phyloP scores from a whole-genome alignment of 2,888 invertebrate species.

The Nomada ferruginata region DNA sequence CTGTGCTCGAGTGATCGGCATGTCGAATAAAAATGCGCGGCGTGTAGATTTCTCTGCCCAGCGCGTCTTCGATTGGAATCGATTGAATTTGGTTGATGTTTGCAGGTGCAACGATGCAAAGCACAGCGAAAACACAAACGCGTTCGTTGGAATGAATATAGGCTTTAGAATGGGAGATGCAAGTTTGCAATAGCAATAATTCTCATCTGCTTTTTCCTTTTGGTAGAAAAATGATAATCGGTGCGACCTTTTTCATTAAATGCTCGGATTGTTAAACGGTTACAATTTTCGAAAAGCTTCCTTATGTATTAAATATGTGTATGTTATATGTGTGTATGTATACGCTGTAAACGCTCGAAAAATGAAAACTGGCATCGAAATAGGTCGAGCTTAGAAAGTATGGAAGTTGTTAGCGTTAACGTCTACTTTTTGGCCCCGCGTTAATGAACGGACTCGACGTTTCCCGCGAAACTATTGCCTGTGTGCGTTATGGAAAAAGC shows the following conservation, averaged over 20 bases:
- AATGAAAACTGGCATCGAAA: slow-evolving; percentile 48
- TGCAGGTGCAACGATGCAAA: slow-evolving; percentile 29
- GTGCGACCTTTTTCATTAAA: not conserved
- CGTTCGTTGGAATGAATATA: not conserved
- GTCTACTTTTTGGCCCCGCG: slow-evolving; percentile 54
- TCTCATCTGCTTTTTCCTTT: not conserved
- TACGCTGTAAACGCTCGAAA: slow-evolving; percentile 47
- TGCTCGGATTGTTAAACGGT: slow-evolving; percentile 17
- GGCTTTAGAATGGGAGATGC: not conserved
- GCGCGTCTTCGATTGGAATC: not conserved
- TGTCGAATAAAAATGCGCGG: slow-evolving; percentile 11
- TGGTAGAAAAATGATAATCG: slow-evolving; percentile 31
- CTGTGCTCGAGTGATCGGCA: not conserved
- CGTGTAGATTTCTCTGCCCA: not conserved
- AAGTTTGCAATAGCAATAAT: not conserved
- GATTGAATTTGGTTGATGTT: not conserved
- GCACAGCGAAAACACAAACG: slow-evolving; percentile 31
- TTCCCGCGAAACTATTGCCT: slow-evolving; percentile 33
- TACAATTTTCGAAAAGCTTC: slow-evolving; percentile 22
- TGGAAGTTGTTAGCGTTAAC: slow-evolving; percentile 30
- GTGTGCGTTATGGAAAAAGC: slow-evolving; percentile 7
- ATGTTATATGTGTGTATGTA: not conserved
- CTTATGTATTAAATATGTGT: slow-evolving; percentile 3
- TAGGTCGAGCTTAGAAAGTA: slow-evolving; percentile 40
- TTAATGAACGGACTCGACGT: slow-evolving; percentile 47